Percentiles rank a stretch among this genome's conserved stretches.
Evolutionary conservation across 2,888 invertebrate genomes (phyloP).

Genomic region (Aphrophora alni): DNA sequence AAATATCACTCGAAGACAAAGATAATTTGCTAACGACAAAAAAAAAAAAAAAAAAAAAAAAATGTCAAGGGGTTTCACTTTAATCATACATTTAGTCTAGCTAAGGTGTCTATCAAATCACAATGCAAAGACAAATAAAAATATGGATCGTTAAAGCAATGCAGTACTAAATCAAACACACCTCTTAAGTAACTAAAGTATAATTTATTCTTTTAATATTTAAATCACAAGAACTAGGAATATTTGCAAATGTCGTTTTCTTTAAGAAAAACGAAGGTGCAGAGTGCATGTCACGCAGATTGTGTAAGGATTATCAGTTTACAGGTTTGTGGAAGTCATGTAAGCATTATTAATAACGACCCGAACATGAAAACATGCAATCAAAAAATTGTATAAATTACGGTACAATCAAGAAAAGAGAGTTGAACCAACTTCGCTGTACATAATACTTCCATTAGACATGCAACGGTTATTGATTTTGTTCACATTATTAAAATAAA

Average conservation of each 20-base stretch:
- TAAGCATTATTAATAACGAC: neutral
- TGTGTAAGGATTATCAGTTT: neutral
- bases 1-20: too few relatives aligned
- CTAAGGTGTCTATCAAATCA: too few relatives aligned
- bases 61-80: too few relatives aligned
- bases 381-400: constrained; percentile 3
- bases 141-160: too few relatives aligned
- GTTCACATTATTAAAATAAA: constrained; percentile 1
- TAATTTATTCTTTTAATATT: neutral
- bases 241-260: neutral
- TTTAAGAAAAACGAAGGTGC: neutral
- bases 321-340: neutral
- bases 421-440: neutral
- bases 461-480: neutral
- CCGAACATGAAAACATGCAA: neutral
- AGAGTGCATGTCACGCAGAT: neutral
- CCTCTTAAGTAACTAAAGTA: too few relatives aligned
- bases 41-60: too few relatives aligned
- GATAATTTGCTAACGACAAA: too few relatives aligned
- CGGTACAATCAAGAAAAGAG: neutral
- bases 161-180: too few relatives aligned
- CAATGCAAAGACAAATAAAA: too few relatives aligned
- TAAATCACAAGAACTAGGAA: neutral
- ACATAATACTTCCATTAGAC: neutral
- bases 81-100: too few relatives aligned